Evolutionary conservation across 2,797 vertebrate species (phyloP), one percentile per base, ranked within the genome.

Genomic region (Tarsius wallacei): DNA sequence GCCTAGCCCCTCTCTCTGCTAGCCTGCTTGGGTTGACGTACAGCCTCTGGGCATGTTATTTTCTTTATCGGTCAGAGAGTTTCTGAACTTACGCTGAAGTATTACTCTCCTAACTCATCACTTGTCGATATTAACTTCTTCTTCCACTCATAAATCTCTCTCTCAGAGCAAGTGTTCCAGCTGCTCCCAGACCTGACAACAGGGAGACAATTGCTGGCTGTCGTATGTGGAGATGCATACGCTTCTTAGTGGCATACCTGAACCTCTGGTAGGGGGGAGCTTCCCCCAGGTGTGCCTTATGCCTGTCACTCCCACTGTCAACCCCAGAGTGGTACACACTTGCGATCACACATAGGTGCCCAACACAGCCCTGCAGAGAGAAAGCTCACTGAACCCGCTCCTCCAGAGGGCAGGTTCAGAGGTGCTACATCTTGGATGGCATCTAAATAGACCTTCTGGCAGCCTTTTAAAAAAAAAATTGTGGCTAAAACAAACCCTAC

Each of bases 51-150:
- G 42, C 42, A 7, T n/a, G 10, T 22, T 81, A 55, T 93, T 96
- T 95, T 73, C 78, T 71, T 87, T 78, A 81, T 42, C 53, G 1
- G 13, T 90, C 96, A 81, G 87, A 86, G 86, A 86, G 84, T 49
- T 94, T 84, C 90, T 89, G 96, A 97, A 84, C 55, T 90, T 87
- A 73, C 74, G 77, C 96, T 95, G 61, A 97, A 96, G 84, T 93
- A 82, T 96, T 42, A 36, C 81, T 24, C 51, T 47, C 90, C 91
- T 97, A 93, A 96, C 90, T 97, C 90, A 85, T 91, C 90, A 74
- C 73, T 63, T 95, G 95, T 94, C 68, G 1, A 88, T 96, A 90
- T 57, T 84, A 85, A 70, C 90, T 87, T 85, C 88, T 55, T 88
- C 80, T 91, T 42, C 31, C 21, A 49, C 42, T 76, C 31, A 22